Conservation (phyloP, 1,140 invertebrate genomes). For the Papilio aristodemus region DNA sequence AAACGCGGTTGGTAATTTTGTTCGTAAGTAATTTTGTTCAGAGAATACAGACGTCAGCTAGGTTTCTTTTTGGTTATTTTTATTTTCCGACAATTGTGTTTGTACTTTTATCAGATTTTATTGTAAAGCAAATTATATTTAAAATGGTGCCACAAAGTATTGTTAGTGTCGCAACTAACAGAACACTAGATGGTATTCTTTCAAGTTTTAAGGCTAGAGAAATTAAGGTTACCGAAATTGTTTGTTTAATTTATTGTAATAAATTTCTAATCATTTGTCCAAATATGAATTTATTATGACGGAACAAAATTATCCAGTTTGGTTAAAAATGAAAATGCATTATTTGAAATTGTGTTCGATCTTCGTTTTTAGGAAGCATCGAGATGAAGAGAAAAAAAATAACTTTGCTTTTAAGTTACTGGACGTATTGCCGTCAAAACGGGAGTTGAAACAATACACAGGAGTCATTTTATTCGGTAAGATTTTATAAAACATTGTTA, state of each 20-base stretch:
- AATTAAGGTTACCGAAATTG: slow-evolving; percentile 1
- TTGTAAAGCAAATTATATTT: neutral
- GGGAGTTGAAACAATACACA: slow-evolving; percentile 70
- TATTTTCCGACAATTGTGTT: neutral
- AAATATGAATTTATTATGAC: no score
- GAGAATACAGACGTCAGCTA: no score
- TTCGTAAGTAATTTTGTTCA: no score
- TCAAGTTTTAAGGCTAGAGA: neutral
- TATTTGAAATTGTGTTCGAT: slow-evolving; percentile 21
- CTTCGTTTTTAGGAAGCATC: slow-evolving; percentile 40
- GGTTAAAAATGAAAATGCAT: neutral
- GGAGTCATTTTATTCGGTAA: slow-evolving; percentile 64
- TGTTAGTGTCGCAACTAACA: neutral
- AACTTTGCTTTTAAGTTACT: slow-evolving; percentile 39
- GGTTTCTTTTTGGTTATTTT: no score
- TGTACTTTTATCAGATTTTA: neutral
- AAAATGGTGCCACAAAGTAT: neutral
- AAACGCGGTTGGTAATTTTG: no score
- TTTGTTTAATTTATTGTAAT: neutral
- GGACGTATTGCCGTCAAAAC: slow-evolving; percentile 42
- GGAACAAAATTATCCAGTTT: no score
- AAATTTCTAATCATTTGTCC: no score
- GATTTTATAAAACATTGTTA: slow-evolving; percentile 34
- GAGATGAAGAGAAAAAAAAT: slow-evolving; percentile 37
- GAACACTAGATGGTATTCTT: neutral